These are phyloP conservation scores for Acrossocheilus wenchowensis DNA, from an alignment of 2,797 vertebrate species.

Conservation along the genomic window DNA sequence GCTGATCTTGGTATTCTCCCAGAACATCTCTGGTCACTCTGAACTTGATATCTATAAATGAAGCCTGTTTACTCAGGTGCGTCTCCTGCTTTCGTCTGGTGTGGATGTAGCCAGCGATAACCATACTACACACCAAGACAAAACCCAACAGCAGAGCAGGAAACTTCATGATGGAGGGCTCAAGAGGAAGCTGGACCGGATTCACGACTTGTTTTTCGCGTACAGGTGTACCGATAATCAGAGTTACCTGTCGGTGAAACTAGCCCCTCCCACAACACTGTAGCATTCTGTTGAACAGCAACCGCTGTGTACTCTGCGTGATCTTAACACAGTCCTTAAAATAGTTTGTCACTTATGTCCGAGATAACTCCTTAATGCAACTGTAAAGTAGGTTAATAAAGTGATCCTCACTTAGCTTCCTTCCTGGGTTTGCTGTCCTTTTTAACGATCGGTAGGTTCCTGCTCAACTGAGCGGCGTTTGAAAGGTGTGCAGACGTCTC, in stretches of 20 bases:
- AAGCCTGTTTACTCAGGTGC: background rate
- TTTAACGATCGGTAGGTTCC: background rate
- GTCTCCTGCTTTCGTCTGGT: slow-evolving; percentile 42
- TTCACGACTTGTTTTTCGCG: background rate
- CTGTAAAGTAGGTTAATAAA: background rate
- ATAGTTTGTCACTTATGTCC: background rate
- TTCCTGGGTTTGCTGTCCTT: background rate
- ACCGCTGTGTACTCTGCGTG: background rate
- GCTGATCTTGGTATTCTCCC: slow-evolving; percentile 58
- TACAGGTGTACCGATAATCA: background rate
- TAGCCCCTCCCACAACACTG: background rate
- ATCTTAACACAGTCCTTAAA: background rate
- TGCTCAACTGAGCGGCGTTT: too few species aligned
- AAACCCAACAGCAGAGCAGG: slow-evolving; percentile 26
- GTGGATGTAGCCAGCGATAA: slow-evolving; percentile 60
- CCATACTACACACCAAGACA: slow-evolving; percentile 28
- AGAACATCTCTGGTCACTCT: slow-evolving; percentile 70
- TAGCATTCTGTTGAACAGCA: slow-evolving; percentile 13
- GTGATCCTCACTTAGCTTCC: background rate
- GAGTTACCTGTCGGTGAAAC: slow-evolving; percentile 12
- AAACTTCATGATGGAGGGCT: slow-evolving; percentile 66
- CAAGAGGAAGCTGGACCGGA: background rate
- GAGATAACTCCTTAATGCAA: background rate
- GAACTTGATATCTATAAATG: slow-evolving; percentile 67
- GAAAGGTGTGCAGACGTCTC: background rate